Evolutionary conservation across 2,888 invertebrate species (phyloP).

Genomic region (Tipula helvola): DNA sequence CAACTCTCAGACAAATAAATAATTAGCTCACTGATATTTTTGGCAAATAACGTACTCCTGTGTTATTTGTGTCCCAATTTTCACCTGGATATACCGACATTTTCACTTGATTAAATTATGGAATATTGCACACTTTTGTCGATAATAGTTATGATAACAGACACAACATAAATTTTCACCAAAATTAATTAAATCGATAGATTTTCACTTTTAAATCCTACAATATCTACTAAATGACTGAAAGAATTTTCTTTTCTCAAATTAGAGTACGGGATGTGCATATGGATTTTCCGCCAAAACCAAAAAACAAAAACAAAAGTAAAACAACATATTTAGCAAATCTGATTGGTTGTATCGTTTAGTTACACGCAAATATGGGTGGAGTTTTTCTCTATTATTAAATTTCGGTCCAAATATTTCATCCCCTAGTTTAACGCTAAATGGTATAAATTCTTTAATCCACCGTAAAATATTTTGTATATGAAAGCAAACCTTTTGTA

Average conservation of each 20-base stretch:
- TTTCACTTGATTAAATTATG: neutral
- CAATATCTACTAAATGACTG: neutral
- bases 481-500: neutral
- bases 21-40: constrained; percentile 18
- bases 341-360: neutral
- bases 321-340: neutral
- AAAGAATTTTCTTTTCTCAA: neutral
- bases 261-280: neutral
- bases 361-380: neutral
- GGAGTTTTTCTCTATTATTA: too few species aligned
- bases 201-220: neutral
- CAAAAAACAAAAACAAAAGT: neutral
- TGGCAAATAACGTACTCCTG: constrained; percentile 19
- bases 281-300: neutral
- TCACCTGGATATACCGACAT: constrained; percentile 19
- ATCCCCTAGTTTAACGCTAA: neutral
- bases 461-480: neutral
- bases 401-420: neutral
- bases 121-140: too few species aligned
- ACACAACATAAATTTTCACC: neutral
- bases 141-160: neutral
- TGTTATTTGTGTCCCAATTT: constrained; percentile 19
- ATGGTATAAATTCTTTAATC: neutral
- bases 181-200: too few species aligned
- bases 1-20: neutral